A percentile compares a stretch with the other conserved stretches of the same genome.
Evolutionary conservation across 2,113 vertebrate species (phyloP).

Genomic region (Neolamprologus fasciatus): DNA sequence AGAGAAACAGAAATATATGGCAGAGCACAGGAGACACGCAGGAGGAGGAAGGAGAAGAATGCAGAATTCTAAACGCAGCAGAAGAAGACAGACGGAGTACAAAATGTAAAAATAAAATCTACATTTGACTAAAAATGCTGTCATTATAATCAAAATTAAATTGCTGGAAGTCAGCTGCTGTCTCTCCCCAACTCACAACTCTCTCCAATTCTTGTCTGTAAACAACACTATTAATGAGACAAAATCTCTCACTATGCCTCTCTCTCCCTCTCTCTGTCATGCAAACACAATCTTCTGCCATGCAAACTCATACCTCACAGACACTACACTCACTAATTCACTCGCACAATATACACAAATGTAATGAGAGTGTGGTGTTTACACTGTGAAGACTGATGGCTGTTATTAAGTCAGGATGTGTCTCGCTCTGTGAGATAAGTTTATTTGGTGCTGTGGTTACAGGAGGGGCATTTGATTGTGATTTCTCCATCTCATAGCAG

Average conservation of each 20-base stretch:
- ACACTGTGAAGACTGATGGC: constrained; percentile 23
- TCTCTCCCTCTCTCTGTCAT: background rate
- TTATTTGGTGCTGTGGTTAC: background rate
- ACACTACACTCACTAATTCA: background rate
- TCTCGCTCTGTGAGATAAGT: constrained; percentile 6
- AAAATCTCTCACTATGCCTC: background rate
- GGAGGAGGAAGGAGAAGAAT: background rate
- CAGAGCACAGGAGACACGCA: background rate
- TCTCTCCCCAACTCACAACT: constrained; percentile 7
- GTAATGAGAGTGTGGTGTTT: constrained; percentile 27
- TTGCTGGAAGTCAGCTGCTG: constrained; percentile 21
- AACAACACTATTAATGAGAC: constrained; percentile 53
- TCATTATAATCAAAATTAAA: constrained; percentile 24
- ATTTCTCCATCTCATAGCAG: background rate
- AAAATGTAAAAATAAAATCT: background rate
- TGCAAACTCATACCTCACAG: background rate
- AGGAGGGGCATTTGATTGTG: background rate
- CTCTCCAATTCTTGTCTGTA: constrained; percentile 3
- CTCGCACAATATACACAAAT: background rate
- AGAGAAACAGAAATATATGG: background rate
- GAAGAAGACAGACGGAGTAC: background rate
- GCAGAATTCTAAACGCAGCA: background rate
- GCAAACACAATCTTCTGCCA: background rate
- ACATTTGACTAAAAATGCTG: background rate
- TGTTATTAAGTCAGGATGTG: constrained; percentile 20